A percentile compares a stretch with the other conserved stretches of the same genome.
Conservation (phyloP, 2,888 invertebrate genomes). For the Ichneumon xanthorius region DNA sequence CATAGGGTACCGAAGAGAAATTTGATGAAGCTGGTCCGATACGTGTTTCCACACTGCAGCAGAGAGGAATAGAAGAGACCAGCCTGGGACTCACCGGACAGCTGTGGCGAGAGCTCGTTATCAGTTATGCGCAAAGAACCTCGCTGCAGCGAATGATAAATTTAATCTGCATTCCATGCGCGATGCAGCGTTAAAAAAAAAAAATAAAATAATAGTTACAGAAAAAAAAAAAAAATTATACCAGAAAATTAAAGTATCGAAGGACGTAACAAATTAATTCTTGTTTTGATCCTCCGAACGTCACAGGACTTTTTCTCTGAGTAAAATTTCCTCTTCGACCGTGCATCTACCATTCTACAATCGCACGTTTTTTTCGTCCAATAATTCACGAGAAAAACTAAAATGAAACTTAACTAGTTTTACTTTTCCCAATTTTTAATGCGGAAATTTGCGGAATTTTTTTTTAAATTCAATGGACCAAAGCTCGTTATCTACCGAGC, state of each 20-base stretch:
- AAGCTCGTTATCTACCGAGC: background rate
- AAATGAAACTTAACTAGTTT: background rate
- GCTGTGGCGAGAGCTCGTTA: constrained; percentile 21
- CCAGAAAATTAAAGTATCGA: background rate
- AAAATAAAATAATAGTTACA: background rate
- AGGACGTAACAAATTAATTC: background rate
- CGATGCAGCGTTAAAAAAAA: background rate
- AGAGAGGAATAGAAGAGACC: background rate
- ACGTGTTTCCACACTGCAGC: background rate
- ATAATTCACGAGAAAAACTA: background rate
- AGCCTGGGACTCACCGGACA: background rate
- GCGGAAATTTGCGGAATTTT: background rate
- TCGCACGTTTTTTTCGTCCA: background rate
- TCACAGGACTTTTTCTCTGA: background rate
- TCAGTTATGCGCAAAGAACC: constrained; percentile 22
- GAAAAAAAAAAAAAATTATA: background rate
- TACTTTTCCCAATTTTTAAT: background rate
- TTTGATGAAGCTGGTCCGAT: background rate
- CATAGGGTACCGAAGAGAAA: background rate
- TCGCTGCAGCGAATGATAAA: constrained; percentile 24
- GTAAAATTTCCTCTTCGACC: background rate
- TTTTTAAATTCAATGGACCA: background rate
- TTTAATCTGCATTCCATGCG: constrained; percentile 24
- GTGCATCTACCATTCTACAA: background rate
- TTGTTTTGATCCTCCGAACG: background rate